Evolutionary conservation across 2,113 vertebrate genomes (phyloP).

Genomic region (Pelecanus crispus): DNA sequence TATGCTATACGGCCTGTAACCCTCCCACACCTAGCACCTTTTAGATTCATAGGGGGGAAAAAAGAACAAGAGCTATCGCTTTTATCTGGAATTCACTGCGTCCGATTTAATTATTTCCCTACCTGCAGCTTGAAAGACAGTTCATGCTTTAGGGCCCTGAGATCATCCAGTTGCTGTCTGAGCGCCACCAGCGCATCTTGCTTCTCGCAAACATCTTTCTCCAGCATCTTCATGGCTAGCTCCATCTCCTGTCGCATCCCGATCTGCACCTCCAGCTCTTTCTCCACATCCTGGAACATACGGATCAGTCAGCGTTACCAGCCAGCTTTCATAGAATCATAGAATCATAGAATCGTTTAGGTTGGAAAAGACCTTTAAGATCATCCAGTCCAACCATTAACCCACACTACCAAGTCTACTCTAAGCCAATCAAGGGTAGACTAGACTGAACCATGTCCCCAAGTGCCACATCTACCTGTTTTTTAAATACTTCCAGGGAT

Average conservation of each 20-base stretch:
- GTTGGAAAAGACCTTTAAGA: too few relatives aligned
- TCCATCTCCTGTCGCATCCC: conserved; percentile 99
- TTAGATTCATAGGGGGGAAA: neutral
- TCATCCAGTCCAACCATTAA: too few relatives aligned
- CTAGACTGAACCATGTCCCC: too few relatives aligned
- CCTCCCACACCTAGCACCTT: neutral
- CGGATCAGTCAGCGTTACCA: neutral
- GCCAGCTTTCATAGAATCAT: too few relatives aligned
- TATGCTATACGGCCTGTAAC: neutral
- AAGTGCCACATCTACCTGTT: too few relatives aligned
- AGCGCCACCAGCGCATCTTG: conserved; percentile 93
- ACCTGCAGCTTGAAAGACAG: conserved; percentile 95
- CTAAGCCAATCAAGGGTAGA: too few relatives aligned
- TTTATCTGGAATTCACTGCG: neutral
- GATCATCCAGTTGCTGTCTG: conserved; percentile 92
- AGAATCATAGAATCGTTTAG: too few relatives aligned
- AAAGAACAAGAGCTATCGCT: neutral
- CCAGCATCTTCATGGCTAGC: conserved; percentile 98
- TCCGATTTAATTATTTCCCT: neutral
- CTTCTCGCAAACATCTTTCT: conserved; percentile 97
- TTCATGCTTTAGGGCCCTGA: conserved; percentile 92
- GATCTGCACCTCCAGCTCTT: conserved; percentile 94
- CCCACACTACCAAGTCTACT: too few relatives aligned
- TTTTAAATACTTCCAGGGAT: too few relatives aligned
- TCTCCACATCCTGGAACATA: conserved; percentile 88